A percentile compares a stretch with the other conserved stretches of the same genome.
Conservation (phyloP, 53 echinoderm and acorn worm genomes). For the Mesocentrotus franciscanus region DNA sequence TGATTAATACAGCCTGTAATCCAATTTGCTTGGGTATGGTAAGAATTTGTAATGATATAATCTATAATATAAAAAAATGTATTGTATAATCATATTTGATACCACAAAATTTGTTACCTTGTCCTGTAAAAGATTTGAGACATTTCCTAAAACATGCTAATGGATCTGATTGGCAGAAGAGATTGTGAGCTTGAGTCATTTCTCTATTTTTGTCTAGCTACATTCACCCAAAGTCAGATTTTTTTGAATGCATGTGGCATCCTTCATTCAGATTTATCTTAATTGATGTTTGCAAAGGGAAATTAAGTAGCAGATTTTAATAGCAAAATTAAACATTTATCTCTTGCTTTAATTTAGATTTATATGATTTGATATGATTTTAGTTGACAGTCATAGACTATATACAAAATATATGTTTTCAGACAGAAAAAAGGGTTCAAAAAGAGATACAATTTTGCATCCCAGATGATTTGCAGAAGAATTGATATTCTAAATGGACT, state of each 20-base stretch:
- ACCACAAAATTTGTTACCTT: background rate
- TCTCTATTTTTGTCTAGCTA: background rate
- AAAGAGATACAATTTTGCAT: too few relatives aligned
- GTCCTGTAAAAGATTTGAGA: background rate
- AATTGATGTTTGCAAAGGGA: background rate
- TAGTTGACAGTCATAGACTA: too few relatives aligned
- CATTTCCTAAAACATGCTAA: background rate
- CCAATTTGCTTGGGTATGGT: background rate
- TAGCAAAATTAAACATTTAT: background rate
- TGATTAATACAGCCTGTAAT: background rate
- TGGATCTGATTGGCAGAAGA: background rate
- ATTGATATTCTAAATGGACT: background rate
- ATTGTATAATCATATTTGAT: background rate
- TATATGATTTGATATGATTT: too few relatives aligned
- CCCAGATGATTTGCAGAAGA: background rate
- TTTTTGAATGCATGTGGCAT: background rate
- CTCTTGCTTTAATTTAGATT: background rate
- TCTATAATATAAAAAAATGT: too few relatives aligned
- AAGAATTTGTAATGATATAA: background rate
- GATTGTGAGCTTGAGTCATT: background rate
- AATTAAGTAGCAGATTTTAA: background rate
- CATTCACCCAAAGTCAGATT: background rate
- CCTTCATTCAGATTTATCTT: too few relatives aligned
- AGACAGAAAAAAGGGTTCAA: too few relatives aligned
- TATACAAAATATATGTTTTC: too few relatives aligned